A percentile compares a stretch with the other conserved stretches of the same genome.
These are phyloP conservation scores for Sclerurus mexicanus DNA, from an alignment of 2,113 vertebrate genomes.

Conservation along the genomic window DNA sequence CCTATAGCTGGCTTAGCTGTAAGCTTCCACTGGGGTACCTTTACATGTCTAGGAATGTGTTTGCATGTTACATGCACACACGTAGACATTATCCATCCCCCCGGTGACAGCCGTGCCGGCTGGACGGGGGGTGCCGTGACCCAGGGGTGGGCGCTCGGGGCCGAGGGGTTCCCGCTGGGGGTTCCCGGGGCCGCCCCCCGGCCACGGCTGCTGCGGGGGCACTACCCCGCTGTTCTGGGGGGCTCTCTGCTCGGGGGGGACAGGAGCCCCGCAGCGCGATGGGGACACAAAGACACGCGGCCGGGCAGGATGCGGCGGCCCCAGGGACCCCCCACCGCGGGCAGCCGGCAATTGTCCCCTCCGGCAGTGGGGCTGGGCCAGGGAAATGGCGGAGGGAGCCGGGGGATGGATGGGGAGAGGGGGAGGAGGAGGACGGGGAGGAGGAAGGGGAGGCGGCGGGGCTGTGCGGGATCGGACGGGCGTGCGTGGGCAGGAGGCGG, in stretches of 20 bases:
- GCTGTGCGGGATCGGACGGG: neutral
- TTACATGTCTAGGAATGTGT: neutral
- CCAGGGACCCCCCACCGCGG: neutral
- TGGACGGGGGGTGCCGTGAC: neutral
- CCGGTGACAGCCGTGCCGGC: neutral
- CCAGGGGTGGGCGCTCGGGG: neutral
- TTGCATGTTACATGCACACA: neutral
- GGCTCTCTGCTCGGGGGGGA: too few relatives aligned
- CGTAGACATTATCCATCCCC: neutral
- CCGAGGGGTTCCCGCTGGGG: neutral
- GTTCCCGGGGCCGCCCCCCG: too few relatives aligned
- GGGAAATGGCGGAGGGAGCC: conserved; percentile 17
- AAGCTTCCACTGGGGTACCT: neutral
- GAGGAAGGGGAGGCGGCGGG: neutral
- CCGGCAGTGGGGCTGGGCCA: neutral
- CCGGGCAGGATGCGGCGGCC: too few relatives aligned
- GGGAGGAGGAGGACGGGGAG: neutral
- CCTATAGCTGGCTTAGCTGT: fast-evolving
- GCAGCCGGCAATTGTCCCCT: neutral
- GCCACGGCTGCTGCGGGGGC: neutral
- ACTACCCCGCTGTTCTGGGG: neutral
- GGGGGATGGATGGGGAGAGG: neutral
- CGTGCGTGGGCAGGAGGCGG: neutral
- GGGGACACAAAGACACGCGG: neutral
- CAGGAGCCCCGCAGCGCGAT: too few relatives aligned